Evolutionary conservation across 2,888 invertebrate species (phyloP).

Genomic region (Alitta virens): DNA sequence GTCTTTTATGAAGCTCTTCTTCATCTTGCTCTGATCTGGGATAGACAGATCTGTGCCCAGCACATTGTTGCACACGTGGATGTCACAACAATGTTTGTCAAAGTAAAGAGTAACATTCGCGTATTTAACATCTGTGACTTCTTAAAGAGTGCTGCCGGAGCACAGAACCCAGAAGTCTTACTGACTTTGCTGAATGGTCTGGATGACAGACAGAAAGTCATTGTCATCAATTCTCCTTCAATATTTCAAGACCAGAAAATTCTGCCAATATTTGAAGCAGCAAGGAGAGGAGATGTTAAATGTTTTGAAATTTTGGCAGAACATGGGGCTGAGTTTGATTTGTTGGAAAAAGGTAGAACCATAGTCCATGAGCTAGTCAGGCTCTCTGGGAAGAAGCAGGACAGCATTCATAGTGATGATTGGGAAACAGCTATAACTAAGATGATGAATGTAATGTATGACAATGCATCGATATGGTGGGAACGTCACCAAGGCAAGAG

Average conservation of each 20-base stretch:
- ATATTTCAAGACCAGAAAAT: not conserved
- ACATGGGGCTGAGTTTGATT: conserved; percentile 2
- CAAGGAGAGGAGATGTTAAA: conserved; percentile 4
- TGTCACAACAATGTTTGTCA: not conserved
- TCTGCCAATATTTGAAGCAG: conserved; percentile 6
- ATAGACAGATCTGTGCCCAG: not conserved
- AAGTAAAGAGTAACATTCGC: not conserved
- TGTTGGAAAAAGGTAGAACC: not conserved
- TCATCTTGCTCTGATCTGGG: conserved; percentile 10
- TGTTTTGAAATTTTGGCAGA: conserved; percentile 1
- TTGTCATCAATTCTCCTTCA: conserved; percentile 1
- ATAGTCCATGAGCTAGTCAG: conserved; percentile 9
- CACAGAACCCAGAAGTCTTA: not conserved
- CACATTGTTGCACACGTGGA: not conserved
- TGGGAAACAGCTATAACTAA: conserved; percentile 2
- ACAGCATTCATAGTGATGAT: not conserved
- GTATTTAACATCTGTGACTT: conserved; percentile 4
- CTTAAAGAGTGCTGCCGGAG: not conserved
- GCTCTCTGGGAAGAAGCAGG: conserved; percentile 2
- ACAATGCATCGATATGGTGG: conserved; percentile 5
- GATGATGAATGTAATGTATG: conserved; percentile 4
- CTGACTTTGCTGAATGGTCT: not conserved
- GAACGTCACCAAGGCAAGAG: conserved; percentile 6
- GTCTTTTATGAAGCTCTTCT: conserved; percentile 8
- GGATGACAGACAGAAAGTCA: not conserved